A percentile compares a stretch with the other conserved stretches of the same genome.
phyloP scores from a whole-genome alignment of 2,888 invertebrate species.

The Pollenia angustigena region DNA sequence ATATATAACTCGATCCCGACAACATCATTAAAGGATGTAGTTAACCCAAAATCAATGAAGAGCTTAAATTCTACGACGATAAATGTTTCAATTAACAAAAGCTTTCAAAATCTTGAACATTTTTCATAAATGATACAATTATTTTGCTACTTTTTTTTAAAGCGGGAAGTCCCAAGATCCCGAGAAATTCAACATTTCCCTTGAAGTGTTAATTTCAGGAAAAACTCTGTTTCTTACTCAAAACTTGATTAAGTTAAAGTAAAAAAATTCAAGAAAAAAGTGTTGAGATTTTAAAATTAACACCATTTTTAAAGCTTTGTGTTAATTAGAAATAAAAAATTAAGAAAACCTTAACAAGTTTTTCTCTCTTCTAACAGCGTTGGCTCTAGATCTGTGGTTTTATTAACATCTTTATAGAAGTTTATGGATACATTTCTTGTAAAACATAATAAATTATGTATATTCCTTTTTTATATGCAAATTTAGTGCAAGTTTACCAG shows the following conservation, averaged over 20 bases:
- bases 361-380: not conserved
- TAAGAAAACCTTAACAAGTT: slow-evolving; percentile 16
- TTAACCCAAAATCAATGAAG: no score
- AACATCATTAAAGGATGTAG: no score
- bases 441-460: not conserved
- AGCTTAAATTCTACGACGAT: no score
- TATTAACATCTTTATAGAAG: slow-evolving; percentile 3
- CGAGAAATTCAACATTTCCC: no score
- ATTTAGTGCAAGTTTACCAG: not conserved
- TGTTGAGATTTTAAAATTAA: slow-evolving; percentile 66
- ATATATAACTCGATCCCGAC: no score
- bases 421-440: not conserved
- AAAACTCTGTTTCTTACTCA: no score
- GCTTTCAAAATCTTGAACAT: no score
- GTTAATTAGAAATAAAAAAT: slow-evolving; percentile 44
- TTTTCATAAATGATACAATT: no score
- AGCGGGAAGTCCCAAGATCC: no score
- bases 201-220: no score
- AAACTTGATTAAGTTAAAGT: not conserved
- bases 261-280: slow-evolving; percentile 9
- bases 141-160: no score
- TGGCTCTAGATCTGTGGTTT: not conserved
- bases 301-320: slow-evolving; percentile 47
- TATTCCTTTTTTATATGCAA: not conserved
- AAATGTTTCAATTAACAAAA: no score